These are phyloP conservation scores for Calliopsis andreniformis DNA, from an alignment of 1,140 invertebrate species.

Conservation along the genomic window DNA sequence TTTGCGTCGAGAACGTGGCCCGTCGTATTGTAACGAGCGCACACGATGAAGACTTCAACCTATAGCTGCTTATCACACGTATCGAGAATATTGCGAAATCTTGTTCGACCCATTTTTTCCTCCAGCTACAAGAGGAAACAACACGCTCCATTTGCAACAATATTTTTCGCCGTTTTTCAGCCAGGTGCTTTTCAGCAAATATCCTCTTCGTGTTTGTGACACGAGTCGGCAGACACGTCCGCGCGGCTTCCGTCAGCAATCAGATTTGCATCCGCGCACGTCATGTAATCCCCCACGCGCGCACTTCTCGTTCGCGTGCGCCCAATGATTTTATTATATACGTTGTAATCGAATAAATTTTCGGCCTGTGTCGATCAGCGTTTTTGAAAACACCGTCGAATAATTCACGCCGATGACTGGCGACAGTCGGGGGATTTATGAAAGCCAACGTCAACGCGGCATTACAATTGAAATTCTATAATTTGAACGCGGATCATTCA, in stretches of 20 bases:
- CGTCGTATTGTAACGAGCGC: conserved; percentile 83
- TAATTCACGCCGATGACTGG: conserved; percentile 31
- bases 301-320: not conserved
- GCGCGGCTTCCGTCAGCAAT: conserved; percentile 80
- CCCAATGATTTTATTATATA: conserved; percentile 1
- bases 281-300: conserved; percentile 71
- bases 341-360: conserved; percentile 33
- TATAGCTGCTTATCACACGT: too few species aligned
- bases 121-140: too few species aligned
- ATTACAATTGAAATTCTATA: conserved; percentile 33
- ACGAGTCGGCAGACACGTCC: conserved; percentile 86
- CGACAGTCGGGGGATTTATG: not conserved
- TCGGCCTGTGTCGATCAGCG: conserved; percentile 18
- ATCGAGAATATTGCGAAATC: too few species aligned
- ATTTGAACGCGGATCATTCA: not conserved
- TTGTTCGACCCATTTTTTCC: too few species aligned
- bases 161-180: not conserved
- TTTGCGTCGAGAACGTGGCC: conserved; percentile 1
- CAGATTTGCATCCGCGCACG: conserved; percentile 60
- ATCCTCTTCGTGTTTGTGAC: conserved; percentile 86
- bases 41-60: conserved; percentile 80
- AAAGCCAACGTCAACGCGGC: not conserved
- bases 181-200: conserved; percentile 68
- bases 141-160: conserved; percentile 67
- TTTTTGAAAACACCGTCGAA: conserved; percentile 29